Evolutionary conservation across 2,113 vertebrate genomes (phyloP).

Genomic region (Mesembrinibis cayennensis): DNA sequence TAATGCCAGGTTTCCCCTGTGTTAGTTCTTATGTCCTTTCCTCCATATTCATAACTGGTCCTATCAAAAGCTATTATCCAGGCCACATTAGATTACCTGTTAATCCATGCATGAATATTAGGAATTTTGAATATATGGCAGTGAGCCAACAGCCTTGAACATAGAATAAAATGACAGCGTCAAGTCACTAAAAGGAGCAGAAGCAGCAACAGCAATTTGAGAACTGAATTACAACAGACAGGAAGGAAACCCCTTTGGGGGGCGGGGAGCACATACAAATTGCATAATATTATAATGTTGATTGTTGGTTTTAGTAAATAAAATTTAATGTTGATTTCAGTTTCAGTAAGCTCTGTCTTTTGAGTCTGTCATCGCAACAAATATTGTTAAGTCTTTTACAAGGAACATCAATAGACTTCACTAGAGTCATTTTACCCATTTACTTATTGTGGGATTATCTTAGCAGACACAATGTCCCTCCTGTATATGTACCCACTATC

Average conservation of each 20-base stretch:
- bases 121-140: background rate
- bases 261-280: background rate
- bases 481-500: background rate
- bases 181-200: constrained; percentile 1
- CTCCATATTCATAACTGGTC: background rate
- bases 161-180: background rate
- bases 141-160: constrained; percentile 53
- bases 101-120: background rate
- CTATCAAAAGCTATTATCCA: background rate
- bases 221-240: constrained; percentile 42
- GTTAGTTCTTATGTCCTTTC: background rate
- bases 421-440: background rate
- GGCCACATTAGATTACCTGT: background rate
- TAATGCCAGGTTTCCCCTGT: background rate
- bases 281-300: constrained; percentile 20
- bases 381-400: background rate
- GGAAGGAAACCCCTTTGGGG: constrained; percentile 33
- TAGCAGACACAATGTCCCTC: background rate
- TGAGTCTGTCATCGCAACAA: background rate
- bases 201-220: constrained; percentile 32
- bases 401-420: background rate
- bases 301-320: constrained; percentile 48
- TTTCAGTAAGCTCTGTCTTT: constrained; percentile 38
- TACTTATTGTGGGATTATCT: background rate
- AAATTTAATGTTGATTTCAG: constrained; percentile 28